Percentiles rank a stretch among this genome's conserved stretches.
Evolutionary conservation across 2,888 invertebrate genomes (phyloP).

Genomic region (Ariolimax columbianus): DNA sequence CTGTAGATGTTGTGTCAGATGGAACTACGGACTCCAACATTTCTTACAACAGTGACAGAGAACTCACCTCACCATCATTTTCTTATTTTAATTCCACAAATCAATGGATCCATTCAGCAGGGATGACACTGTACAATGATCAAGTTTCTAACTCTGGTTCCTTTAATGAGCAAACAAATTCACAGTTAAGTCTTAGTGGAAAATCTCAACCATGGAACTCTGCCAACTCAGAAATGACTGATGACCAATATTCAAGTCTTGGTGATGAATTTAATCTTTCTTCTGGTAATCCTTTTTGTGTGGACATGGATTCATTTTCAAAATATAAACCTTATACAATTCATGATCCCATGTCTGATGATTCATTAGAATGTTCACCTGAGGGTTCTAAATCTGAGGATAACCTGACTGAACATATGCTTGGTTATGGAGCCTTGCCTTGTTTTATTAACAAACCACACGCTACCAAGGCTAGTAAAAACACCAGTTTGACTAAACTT

Average conservation of each 20-base stretch:
- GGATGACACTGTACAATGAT: background rate
- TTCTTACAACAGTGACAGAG: background rate
- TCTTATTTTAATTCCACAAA: background rate
- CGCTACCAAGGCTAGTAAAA: no score
- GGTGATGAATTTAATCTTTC: background rate
- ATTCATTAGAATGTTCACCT: constrained; percentile 11
- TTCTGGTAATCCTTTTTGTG: background rate
- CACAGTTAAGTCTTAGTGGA: background rate
- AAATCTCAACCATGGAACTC: background rate
- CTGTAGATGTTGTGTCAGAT: background rate
- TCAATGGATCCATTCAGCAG: background rate
- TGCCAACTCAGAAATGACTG: background rate
- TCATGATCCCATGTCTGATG: constrained; percentile 24
- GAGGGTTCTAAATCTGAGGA: constrained; percentile 2
- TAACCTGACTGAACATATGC: background rate
- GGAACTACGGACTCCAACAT: background rate
- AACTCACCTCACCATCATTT: background rate
- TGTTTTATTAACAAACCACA: background rate
- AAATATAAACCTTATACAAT: background rate
- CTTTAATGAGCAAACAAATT: background rate
- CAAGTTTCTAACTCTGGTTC: background rate
- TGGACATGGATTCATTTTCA: background rate
- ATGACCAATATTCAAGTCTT: background rate
- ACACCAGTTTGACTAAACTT: background rate
- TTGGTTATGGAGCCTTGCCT: background rate